phyloP scores from a whole-genome alignment of 1,140 invertebrate species.

The Saccostrea echinata region DNA sequence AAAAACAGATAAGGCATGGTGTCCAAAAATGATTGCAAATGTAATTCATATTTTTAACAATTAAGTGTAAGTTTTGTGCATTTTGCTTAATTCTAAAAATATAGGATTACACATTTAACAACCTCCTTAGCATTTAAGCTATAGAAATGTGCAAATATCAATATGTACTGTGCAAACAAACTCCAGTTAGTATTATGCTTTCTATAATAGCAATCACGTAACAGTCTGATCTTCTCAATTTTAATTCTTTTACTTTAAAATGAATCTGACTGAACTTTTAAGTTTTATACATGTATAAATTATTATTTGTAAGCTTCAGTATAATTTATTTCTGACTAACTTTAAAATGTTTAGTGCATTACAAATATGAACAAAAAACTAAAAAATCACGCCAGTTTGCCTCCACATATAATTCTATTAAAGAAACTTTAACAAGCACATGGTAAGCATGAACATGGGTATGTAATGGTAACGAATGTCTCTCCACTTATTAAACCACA shows the following conservation, averaged over 20 bases:
- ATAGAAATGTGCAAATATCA: constrained; percentile 16
- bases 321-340: neutral
- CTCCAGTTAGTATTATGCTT: constrained; percentile 29
- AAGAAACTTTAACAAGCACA: constrained; percentile 12
- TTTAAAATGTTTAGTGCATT: neutral
- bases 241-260: neutral
- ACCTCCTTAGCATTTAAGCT: neutral
- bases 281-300: neutral
- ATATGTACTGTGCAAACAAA: neutral
- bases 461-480: constrained; percentile 23
- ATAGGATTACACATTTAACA: neutral
- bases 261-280: neutral
- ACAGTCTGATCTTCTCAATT: too few species aligned
- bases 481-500: constrained; percentile 18
- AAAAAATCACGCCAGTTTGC: neutral
- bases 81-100: too few species aligned
- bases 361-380: neutral
- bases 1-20: too few species aligned
- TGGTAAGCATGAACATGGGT: constrained; percentile 16
- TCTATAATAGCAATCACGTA: neutral
- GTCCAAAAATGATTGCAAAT: too few species aligned
- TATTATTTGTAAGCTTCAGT: neutral
- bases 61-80: too few species aligned
- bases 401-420: constrained; percentile 19
- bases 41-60: too few species aligned